These are phyloP conservation scores for Halisarca cf. caerulea DNA, from an alignment of 37 sponge, comb jelly and placozoan species.

Conservation along the genomic window DNA sequence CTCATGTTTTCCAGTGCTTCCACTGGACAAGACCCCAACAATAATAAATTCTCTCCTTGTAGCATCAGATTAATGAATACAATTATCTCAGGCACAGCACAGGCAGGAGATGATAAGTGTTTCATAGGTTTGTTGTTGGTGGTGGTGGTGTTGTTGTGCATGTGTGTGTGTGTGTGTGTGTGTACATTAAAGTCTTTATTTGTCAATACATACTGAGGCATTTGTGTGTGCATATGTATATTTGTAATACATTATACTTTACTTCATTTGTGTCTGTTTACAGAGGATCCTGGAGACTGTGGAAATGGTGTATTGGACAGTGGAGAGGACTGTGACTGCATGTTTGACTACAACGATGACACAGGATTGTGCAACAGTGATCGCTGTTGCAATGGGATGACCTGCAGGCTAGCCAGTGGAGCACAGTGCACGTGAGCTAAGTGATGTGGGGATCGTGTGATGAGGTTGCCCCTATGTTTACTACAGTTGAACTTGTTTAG, in stretches of 20 bases:
- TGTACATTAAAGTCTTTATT: no score
- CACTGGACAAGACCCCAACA: conserved; percentile 76
- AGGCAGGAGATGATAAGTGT: not conserved
- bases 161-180: no score
- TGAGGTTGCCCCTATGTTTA: not conserved
- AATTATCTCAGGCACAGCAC: conserved; percentile 23
- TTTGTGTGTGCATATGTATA: no score
- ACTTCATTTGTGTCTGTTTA: no score
- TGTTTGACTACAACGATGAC: not conserved
- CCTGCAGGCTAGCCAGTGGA: conserved; percentile 50
- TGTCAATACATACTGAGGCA: no score
- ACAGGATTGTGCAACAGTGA: conserved; percentile 30
- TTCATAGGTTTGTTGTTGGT: no score
- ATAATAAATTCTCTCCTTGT: conserved; percentile 78
- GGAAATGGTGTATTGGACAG: conserved; percentile 70
- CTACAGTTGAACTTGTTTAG: not conserved
- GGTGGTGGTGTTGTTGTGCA: conserved; percentile 2
- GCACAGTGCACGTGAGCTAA: no score
- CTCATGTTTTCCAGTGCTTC: conserved; percentile 90
- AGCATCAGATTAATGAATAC: conserved; percentile 48
- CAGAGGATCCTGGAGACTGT: conserved; percentile 49
- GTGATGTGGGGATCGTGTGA: not conserved
- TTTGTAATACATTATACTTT: no score
- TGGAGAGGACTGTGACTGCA: conserved; percentile 85
- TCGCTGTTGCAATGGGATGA: conserved; percentile 54